A percentile compares a stretch with the other conserved stretches of the same genome.
phyloP scores from a whole-genome alignment of 1,140 invertebrate genomes.

The Magallana ariakensis region DNA sequence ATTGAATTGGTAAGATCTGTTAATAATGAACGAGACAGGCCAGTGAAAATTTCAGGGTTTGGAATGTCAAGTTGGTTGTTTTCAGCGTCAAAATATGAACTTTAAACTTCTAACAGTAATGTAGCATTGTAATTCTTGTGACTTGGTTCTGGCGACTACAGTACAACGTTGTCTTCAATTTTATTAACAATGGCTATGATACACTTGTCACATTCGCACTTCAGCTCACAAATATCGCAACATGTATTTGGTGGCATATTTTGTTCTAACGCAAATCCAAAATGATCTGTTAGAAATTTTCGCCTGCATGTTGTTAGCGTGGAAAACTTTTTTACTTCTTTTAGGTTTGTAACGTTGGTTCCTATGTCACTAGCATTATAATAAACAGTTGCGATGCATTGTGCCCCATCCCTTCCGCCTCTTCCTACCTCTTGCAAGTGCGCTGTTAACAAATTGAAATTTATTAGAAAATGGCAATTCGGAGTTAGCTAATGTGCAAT shows the following conservation, averaged over 20 bases:
- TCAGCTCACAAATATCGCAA: constrained; percentile 32
- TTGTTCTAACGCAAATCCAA: background rate
- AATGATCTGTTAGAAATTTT: constrained; percentile 7
- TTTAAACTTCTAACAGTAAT: background rate
- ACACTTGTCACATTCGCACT: constrained; percentile 29
- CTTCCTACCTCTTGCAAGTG: constrained; percentile 39
- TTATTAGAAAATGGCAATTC: background rate
- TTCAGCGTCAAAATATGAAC: constrained; percentile 36
- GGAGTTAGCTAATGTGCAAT: background rate
- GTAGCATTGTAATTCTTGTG: background rate
- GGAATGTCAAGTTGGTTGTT: background rate
- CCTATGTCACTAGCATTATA: constrained; percentile 33
- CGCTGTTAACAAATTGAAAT: background rate
- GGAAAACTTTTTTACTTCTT: constrained; percentile 25
- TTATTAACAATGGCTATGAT: background rate
- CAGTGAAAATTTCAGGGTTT: background rate
- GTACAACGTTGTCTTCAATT: background rate
- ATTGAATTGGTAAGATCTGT: background rate
- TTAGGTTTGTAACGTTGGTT: background rate
- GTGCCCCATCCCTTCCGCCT: constrained; percentile 38
- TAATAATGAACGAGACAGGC: background rate
- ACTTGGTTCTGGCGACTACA: background rate
- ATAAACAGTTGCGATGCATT: constrained; percentile 9
- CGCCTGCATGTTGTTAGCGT: constrained; percentile 27
- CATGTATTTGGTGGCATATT: background rate